Evolutionary conservation across 92 coral and sea anemone species (phyloP).

Genomic region (Nematostella vectensis): DNA sequence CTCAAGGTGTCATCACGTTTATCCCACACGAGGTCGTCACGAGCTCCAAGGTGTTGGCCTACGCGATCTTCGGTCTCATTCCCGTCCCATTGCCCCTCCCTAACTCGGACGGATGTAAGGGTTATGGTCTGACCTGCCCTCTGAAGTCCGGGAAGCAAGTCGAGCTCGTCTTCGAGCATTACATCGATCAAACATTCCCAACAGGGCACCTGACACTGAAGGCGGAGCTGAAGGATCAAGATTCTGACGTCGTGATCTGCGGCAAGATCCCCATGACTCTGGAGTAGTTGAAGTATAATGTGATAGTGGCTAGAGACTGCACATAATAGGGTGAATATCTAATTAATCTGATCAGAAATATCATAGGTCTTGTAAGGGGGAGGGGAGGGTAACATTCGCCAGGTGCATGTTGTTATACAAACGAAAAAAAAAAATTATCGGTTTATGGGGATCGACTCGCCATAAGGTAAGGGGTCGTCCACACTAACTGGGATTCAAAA

Average conservation of each 20-base stretch:
- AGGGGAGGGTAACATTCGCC: no score
- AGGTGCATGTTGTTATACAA: no score
- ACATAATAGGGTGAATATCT: no score
- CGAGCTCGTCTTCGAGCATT: conserved; percentile 28
- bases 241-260: conserved; percentile 32
- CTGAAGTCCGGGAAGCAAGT: conserved; percentile 35
- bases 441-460: no score
- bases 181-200: conserved; percentile 27
- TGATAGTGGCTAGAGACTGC: no score
- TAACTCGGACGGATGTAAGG: conserved; percentile 42
- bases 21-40: conserved; percentile 54
- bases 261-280: conserved; percentile 26
- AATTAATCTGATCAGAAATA: no score
- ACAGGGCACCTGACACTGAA: conserved; percentile 33
- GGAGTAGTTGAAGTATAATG: conserved; percentile 5
- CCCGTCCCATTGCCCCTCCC: conserved; percentile 55
- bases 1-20: no score
- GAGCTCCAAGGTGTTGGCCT: conserved; percentile 37
- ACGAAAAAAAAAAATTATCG: no score
- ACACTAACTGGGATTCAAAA: no score
- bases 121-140: conserved; percentile 51
- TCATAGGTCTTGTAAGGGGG: no score
- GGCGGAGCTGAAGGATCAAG: conserved; percentile 56
- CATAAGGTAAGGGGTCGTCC: no score
- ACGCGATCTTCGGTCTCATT: conserved; percentile 32